Evolutionary conservation across 2,797 vertebrate species (phyloP), one percentile per base, ranked within the genome.

Genomic region (Sus cebifrons): DNA sequence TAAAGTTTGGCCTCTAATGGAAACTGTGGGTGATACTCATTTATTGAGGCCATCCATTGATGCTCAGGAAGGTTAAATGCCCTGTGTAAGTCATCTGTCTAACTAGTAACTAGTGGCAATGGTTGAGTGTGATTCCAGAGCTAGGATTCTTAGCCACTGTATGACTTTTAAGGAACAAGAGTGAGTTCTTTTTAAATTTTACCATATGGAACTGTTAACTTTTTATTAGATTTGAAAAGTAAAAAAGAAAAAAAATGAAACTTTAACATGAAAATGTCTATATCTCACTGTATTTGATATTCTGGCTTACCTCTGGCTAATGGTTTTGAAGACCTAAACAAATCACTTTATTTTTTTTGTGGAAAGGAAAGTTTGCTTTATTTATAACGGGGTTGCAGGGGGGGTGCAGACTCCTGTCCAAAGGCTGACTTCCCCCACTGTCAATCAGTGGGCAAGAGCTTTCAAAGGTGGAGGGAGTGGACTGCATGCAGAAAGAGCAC

Each of bases 211-310:
- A 67, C 6, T 64, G 74, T 83, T 95, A 86, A 78, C 36, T 82
- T 21, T 86, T 25, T 70, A 60, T 84, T 86, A 74, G 58, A 44
- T 87, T 96, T 93, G 84, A 91, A 21, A 75, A 75, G 56, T 88
- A 74, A 56, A 62, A 62, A 32, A 74, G 25, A 70, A 78, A 82
- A 13, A 25, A 73, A 75, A 40, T 20, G 12, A 82, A 78, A 92
- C 20, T 91, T 78, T 13, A 86, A 65, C 96, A 40, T 95, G 71
- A 96, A 96, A 89, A 91, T 83, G 49, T 71, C n/a, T 94, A 0
- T 70, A 68, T 94, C 27, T 91, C 56, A 77, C 2, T 92, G 25
- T 82, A 68, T 87, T 32, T 92, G 79, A 78, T 89, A 49, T 17
- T 89, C 54, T 84, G 40, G 70, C 67, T 68, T 92, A 20, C 79